A percentile compares a stretch with the other conserved stretches of the same genome.
Conservation (phyloP, 2,113 vertebrate species). For the Podocnemis expansa region DNA sequence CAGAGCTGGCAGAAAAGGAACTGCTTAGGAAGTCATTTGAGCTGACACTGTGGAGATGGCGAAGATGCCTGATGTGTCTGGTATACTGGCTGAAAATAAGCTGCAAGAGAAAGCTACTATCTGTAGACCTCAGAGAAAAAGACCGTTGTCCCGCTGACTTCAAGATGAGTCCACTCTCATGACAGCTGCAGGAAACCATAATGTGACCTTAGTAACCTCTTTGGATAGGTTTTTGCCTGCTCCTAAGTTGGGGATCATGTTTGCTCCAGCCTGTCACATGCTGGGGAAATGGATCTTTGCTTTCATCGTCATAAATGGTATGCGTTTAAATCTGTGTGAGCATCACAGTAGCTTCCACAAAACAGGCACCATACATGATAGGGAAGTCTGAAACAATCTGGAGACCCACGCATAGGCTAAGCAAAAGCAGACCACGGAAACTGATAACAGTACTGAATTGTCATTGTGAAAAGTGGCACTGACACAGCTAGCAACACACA, state of each 20-base stretch:
- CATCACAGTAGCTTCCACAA: background rate
- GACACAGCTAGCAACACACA: background rate
- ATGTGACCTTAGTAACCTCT: background rate
- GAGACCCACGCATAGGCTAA: background rate
- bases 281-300: background rate
- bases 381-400: rapidly evolving
- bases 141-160: constrained; percentile 38
- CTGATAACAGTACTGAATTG: background rate
- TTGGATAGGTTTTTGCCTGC: constrained; percentile 4
- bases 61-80: constrained; percentile 25
- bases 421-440: background rate
- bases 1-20: background rate
- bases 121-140: constrained; percentile 40
- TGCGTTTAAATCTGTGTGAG: background rate
- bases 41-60: constrained; percentile 42
- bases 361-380: background rate
- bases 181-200: constrained; percentile 57
- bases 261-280: background rate
- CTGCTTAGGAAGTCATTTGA: constrained; percentile 6
- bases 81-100: background rate
- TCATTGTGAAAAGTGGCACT: background rate
- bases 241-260: background rate
- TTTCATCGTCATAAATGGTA: background rate
- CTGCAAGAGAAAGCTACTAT: constrained; percentile 32
- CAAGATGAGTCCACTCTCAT: background rate